Evolutionary conservation across 2,888 invertebrate species (phyloP).

Genomic region (Camptogramma bilineatum): DNA sequence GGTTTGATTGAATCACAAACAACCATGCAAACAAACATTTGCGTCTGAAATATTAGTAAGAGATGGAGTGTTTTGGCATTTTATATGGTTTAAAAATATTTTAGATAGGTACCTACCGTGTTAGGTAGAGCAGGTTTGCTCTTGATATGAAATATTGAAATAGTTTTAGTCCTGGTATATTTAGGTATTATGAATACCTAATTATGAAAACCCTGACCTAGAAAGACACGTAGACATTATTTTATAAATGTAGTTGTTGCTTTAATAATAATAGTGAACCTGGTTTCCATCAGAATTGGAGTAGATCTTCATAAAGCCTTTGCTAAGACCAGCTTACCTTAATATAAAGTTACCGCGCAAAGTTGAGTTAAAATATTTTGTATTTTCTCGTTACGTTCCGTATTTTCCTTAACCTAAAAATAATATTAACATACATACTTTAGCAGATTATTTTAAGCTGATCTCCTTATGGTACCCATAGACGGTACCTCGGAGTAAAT

Average conservation of each 20-base stretch:
- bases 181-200: too few relatives aligned
- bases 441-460: constrained; percentile 13
- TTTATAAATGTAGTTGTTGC: not conserved
- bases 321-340: constrained; percentile 2
- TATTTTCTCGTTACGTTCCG: constrained; percentile 1
- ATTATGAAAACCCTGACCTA: not conserved
- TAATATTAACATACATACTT: constrained; percentile 1
- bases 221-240: not conserved
- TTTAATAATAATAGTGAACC: not conserved
- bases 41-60: too few relatives aligned
- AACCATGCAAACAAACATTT: too few relatives aligned
- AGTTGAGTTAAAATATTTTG: constrained; percentile 2
- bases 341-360: not conserved
- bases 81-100: too few relatives aligned
- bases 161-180: too few relatives aligned
- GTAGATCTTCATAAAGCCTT: not conserved
- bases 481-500: not conserved
- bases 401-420: not conserved
- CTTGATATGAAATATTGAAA: too few relatives aligned
- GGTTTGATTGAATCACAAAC: too few relatives aligned
- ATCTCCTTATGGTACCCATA: constrained; percentile 13
- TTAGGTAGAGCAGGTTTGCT: too few relatives aligned
- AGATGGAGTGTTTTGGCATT: too few relatives aligned
- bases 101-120: too few relatives aligned
- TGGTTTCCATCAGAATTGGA: not conserved